Evolutionary conservation across 2,888 invertebrate genomes (phyloP).

Genomic region (Xiphydria camelus): DNA sequence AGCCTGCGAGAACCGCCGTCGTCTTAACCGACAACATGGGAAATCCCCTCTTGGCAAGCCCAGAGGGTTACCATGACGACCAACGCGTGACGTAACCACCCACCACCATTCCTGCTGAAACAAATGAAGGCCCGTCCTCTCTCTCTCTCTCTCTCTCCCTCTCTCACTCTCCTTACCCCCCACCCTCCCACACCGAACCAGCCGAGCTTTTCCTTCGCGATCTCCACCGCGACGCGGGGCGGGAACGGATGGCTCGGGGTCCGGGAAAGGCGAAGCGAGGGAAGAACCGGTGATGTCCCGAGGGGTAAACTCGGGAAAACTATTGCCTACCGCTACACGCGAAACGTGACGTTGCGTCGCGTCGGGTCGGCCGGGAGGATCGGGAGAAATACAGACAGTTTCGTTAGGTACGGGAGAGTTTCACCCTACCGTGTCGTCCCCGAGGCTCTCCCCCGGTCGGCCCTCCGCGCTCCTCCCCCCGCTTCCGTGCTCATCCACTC

Average conservation of each 20-base stretch:
- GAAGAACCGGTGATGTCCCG: constrained; percentile 39
- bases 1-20: constrained; percentile 18
- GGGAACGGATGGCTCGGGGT: constrained; percentile 13
- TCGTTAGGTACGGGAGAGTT: constrained; percentile 12
- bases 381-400: constrained; percentile 16
- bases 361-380: background rate
- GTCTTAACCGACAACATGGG: constrained; percentile 53
- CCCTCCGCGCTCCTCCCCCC: no score
- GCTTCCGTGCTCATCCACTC: no score
- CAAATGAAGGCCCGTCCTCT: constrained; percentile 57
- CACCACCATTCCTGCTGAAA: constrained; percentile 53
- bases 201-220: constrained; percentile 27
- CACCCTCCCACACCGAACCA: constrained; percentile 22
- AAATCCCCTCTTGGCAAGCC: constrained; percentile 54
- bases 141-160: constrained; percentile 24
- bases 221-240: constrained; percentile 26
- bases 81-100: constrained; percentile 58
- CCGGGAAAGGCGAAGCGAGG: constrained; percentile 17
- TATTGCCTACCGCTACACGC: constrained; percentile 30
- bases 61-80: constrained; percentile 56
- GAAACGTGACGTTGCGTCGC: background rate
- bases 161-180: constrained; percentile 28
- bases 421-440: constrained; percentile 22
- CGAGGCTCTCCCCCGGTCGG: no score
- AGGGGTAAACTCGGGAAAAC: constrained; percentile 45